Conservation (phyloP, 2,888 invertebrate species). For the Acrobasis consociella region DNA sequence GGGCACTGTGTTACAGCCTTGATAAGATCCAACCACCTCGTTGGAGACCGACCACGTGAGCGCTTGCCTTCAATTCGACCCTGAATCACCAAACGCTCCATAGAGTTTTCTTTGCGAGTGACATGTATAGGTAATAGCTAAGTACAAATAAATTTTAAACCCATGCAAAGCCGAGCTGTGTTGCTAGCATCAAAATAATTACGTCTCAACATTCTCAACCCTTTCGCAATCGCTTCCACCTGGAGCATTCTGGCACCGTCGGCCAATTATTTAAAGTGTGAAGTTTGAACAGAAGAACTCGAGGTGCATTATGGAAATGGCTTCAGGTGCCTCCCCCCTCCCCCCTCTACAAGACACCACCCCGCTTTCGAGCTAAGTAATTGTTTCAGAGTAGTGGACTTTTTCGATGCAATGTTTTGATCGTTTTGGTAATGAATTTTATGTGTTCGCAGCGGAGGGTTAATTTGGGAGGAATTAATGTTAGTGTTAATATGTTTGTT, state of each 20-base stretch:
- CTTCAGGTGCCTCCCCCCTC: slow-evolving; percentile 38
- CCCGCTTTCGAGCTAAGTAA: slow-evolving; percentile 45
- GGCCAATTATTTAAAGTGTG: slow-evolving; percentile 63
- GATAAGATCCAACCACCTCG: too few relatives aligned
- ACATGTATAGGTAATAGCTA: too few relatives aligned
- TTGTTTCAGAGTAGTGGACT: slow-evolving; percentile 45
- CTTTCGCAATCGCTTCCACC: slow-evolving; percentile 31
- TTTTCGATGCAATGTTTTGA: slow-evolving; percentile 21
- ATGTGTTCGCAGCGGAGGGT: not conserved
- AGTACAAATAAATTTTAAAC: not conserved
- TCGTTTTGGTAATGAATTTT: slow-evolving; percentile 20
- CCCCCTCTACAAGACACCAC: slow-evolving; percentile 30
- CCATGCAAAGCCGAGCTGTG: not conserved
- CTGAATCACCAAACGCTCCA: too few relatives aligned
- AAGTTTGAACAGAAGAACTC: slow-evolving; percentile 53
- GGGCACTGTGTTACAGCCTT: too few relatives aligned
- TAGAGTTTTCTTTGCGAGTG: too few relatives aligned
- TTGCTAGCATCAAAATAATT: not conserved
- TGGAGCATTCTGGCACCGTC: slow-evolving; percentile 27
- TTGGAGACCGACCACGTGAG: too few relatives aligned
- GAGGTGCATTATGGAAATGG: slow-evolving; percentile 64
- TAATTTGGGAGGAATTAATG: not conserved
- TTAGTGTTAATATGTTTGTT: too few relatives aligned
- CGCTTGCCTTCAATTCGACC: too few relatives aligned
- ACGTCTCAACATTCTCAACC: slow-evolving; percentile 21